Percentiles rank a stretch among this genome's conserved stretches.
These are phyloP conservation scores for Psylliodes chrysocephalus DNA, from an alignment of 2,888 invertebrate genomes.

Conservation along the genomic window DNA sequence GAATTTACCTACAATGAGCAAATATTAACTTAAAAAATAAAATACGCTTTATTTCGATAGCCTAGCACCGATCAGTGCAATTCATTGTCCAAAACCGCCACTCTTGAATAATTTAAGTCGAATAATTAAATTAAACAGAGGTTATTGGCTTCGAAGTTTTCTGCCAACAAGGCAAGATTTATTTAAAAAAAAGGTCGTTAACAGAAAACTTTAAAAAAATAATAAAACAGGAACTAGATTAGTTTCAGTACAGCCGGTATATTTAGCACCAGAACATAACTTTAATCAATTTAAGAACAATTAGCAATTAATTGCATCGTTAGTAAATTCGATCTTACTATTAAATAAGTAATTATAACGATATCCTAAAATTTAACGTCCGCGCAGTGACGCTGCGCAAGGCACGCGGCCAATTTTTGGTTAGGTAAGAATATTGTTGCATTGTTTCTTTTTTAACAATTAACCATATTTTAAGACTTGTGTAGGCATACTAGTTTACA, in stretches of 20 bases:
- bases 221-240: slow-evolving; percentile 56
- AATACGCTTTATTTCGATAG: background rate
- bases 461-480: too few species aligned
- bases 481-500: too few species aligned
- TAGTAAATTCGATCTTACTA: too few species aligned
- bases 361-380: too few species aligned
- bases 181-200: slow-evolving; percentile 16
- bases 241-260: slow-evolving; percentile 51
- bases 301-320: too few species aligned
- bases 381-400: too few species aligned
- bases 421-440: too few species aligned
- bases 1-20: slow-evolving; percentile 29
- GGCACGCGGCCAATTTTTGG: too few species aligned
- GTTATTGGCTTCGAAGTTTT: slow-evolving; percentile 33
- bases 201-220: slow-evolving; percentile 27
- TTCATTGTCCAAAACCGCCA: slow-evolving; percentile 27
- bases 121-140: slow-evolving; percentile 48
- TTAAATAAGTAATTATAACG: too few species aligned
- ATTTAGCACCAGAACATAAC: slow-evolving; percentile 36
- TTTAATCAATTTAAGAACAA: background rate
- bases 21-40: slow-evolving; percentile 13
- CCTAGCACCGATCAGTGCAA: slow-evolving; percentile 13
- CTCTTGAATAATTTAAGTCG: slow-evolving; percentile 47
- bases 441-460: too few species aligned
- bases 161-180: slow-evolving; percentile 33